These are phyloP conservation scores for Mythimna vitellina DNA, from an alignment of 2,888 invertebrate genomes.

Conservation along the genomic window DNA sequence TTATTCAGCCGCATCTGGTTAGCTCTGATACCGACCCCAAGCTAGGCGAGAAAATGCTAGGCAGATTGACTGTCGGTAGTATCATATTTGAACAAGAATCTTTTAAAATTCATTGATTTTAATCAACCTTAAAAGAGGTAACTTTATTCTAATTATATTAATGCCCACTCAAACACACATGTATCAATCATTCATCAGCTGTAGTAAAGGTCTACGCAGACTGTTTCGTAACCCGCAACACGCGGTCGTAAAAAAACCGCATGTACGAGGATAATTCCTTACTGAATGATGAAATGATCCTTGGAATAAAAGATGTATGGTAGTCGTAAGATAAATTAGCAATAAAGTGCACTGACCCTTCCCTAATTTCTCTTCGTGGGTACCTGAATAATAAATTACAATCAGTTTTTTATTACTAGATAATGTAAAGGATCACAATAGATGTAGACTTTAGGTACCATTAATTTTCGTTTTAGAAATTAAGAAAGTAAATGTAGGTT, in stretches of 20 bases:
- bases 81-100: background rate
- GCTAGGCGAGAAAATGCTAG: no score
- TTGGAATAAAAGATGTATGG: conserved; percentile 4
- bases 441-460: no score
- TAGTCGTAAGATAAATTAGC: no score
- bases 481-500: no score
- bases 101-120: background rate
- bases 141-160: background rate
- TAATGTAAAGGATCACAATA: no score
- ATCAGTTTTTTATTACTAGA: no score
- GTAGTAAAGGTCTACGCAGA: conserved; percentile 30
- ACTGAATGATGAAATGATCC: background rate
- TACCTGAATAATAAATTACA: no score
- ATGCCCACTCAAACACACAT: conserved; percentile 15
- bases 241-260: background rate
- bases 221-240: conserved; percentile 21
- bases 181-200: conserved; percentile 25
- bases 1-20: no score
- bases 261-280: background rate
- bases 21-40: no score
- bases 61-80: background rate
- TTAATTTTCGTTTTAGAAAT: no score
- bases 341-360: no score
- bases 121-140: conserved; percentile 5
- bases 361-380: no score